Percentiles rank a stretch among this genome's conserved stretches.
Evolutionary conservation across 2,113 vertebrate genomes (phyloP).

Genomic region (Rhabdornis inornatus): DNA sequence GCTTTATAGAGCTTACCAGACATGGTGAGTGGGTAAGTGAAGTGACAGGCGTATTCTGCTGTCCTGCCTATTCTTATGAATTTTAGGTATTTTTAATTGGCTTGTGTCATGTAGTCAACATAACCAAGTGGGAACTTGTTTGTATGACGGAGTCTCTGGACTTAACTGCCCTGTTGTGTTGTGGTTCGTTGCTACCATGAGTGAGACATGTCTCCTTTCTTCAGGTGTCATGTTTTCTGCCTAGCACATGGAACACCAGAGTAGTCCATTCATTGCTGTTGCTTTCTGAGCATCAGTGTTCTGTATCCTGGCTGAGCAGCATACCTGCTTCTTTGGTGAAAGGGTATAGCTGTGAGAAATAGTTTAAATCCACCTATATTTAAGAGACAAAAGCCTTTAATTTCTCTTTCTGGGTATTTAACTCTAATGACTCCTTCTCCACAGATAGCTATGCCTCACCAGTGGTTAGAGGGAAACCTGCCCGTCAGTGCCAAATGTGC

Average conservation of each 20-base stretch:
- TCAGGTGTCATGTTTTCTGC: neutral
- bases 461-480: conserved; percentile 97
- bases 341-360: neutral
- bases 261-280: neutral
- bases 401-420: neutral
- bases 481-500: conserved; percentile 96
- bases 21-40: neutral
- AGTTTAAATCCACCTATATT: neutral
- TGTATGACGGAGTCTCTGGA: rapidly evolving
- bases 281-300: neutral
- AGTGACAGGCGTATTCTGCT: neutral
- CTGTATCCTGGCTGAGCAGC: neutral
- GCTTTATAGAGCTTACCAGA: neutral
- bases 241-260: neutral
- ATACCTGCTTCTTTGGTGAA: neutral
- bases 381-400: neutral
- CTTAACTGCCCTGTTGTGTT: neutral
- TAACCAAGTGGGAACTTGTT: neutral
- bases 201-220: neutral
- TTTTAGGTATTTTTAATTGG: neutral
- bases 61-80: neutral
- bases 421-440: neutral
- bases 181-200: neutral
- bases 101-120: neutral
- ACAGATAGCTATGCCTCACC: conserved; percentile 97